Evolutionary conservation across 2,113 vertebrate genomes (phyloP), one percentile per base, ranked within the genome.

Genomic region (Pogona vitticeps): DNA sequence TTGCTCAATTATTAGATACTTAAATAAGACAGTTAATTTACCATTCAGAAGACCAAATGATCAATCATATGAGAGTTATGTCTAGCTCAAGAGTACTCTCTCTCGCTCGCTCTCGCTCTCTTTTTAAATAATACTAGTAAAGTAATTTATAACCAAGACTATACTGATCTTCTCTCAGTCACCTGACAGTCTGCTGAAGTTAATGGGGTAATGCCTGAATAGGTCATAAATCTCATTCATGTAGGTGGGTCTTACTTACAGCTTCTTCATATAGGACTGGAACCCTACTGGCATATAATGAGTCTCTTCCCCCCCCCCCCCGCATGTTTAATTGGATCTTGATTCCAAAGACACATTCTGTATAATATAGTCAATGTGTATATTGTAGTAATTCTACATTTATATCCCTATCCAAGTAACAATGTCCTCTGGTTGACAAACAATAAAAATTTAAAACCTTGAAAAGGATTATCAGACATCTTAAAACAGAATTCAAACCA

Each of bases 1-100:
- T 42, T n/a, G 70, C 71, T 84, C 71, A 75, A 84, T 84, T 84
- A 84, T 75, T 61, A 73, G 71, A 61, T 84, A 73, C 61, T 84
- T 84, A 72, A 75, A 61, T 7, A 3, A 83, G 82, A 73, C 82
- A 84, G 71, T 84, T 75, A 84, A 84, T 84, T 75, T 75, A 63
- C 82, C 73, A 75, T 63, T 31, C 61, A 65, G 36, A 18, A 58
- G 67, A 15, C 14, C 33, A 71, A 83, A 72, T 33, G 52, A 83
- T 83, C 13, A 83, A 72, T 83, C 46, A 36, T 36, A 71, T 15
- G 33, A 71, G 46, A 83, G 21, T 26, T 33, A 83, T 83, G 81
- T 46, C 7, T 72, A 52, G 31, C 14, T 14, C 2, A 33, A 68
- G 26, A 82, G 20, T 1, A 20, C 3, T 20, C 56, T 31, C 31